Conservation (phyloP, 37 sponge, comb jelly and placozoan species). For the Dysidea cf. avara region DNA sequence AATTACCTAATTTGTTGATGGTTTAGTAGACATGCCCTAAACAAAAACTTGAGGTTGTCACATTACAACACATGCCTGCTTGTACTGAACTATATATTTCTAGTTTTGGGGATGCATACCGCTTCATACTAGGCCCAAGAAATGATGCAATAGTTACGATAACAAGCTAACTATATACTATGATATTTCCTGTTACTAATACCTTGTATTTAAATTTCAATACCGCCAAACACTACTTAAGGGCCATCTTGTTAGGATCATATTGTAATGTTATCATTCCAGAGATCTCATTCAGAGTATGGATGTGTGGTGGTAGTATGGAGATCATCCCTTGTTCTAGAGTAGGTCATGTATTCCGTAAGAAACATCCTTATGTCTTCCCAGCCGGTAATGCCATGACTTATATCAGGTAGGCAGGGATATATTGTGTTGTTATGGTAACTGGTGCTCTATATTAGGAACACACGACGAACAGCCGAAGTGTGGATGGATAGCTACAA, state of each 20-base stretch:
- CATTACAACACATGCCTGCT: too few relatives aligned
- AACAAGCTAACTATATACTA: too few relatives aligned
- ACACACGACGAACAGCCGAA: slow-evolving; percentile 88
- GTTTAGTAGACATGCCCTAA: too few relatives aligned
- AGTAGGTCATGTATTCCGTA: slow-evolving; percentile 97
- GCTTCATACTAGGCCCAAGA: too few relatives aligned
- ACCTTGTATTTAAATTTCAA: too few relatives aligned
- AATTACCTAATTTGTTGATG: too few relatives aligned
- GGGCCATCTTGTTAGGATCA: neutral
- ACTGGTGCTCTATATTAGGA: slow-evolving; percentile 37
- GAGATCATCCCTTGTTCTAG: slow-evolving; percentile 98
- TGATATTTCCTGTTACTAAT: too few relatives aligned
- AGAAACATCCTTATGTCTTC: slow-evolving; percentile 96
- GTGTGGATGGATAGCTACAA: slow-evolving; percentile 99
- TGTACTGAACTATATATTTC: too few relatives aligned
- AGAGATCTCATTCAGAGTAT: slow-evolving; percentile 94
- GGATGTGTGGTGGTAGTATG: slow-evolving; percentile 97
- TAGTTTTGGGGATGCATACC: too few relatives aligned
- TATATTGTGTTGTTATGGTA: neutral
- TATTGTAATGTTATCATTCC: neutral
- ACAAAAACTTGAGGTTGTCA: too few relatives aligned
- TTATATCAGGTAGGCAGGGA: slow-evolving; percentile 70
- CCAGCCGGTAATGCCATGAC: slow-evolving; percentile 93
- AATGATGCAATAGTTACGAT: too few relatives aligned
- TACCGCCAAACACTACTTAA: too few relatives aligned